Evolutionary conservation across 2,797 vertebrate genomes (phyloP).

Genomic region (Poliocrania exsul): DNA sequence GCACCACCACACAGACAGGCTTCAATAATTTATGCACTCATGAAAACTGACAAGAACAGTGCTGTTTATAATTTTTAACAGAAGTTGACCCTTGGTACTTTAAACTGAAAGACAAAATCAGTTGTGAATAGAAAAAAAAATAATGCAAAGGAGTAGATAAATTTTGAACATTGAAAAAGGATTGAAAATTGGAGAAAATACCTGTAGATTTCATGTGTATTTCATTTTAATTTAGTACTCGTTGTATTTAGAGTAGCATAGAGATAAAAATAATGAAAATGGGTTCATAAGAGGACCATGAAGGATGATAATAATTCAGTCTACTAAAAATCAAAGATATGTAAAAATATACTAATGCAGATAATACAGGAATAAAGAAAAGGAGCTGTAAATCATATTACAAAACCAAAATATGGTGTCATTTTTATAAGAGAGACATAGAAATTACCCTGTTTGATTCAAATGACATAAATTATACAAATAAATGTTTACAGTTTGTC

Average conservation of each 20-base stretch:
- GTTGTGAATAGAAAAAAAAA: background rate
- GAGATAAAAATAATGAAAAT: background rate
- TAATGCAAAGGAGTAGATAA: background rate
- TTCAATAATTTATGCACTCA: background rate
- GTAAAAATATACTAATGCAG: background rate
- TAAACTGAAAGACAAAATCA: background rate
- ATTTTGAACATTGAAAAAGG: background rate
- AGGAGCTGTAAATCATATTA: background rate
- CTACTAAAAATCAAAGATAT: background rate
- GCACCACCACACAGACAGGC: background rate
- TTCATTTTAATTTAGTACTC: background rate
- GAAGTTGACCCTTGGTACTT: background rate
- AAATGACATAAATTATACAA: background rate
- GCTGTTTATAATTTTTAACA: background rate
- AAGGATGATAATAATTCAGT: background rate
- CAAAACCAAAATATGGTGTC: background rate
- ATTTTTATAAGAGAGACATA: background rate
- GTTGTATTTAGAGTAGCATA: background rate
- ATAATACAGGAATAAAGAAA: background rate
- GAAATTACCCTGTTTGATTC: background rate
- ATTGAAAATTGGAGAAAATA: background rate
- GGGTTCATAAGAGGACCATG: background rate
- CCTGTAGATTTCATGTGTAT: background rate
- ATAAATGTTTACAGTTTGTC: background rate
- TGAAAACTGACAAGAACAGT: background rate